These are phyloP conservation scores for Sanderia malayensis DNA, from an alignment of 30 jellyfish, hydroid and myxozoan species.

Conservation along the genomic window DNA sequence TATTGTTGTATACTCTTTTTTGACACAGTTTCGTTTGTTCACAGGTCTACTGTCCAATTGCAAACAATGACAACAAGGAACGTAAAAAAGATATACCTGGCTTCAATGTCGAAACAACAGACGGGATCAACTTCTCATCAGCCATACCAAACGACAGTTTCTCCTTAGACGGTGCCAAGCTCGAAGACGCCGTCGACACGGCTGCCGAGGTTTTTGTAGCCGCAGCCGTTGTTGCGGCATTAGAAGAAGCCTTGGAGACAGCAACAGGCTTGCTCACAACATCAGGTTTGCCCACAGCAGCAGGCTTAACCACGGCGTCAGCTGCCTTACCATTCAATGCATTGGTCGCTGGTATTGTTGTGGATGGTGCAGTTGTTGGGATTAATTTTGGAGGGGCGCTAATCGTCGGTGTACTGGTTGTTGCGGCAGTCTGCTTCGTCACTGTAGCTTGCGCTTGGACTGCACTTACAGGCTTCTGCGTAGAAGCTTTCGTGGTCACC, in stretches of 20 bases:
- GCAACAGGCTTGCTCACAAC: neutral
- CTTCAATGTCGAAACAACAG: conserved; percentile 30
- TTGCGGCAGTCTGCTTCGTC: conserved; percentile 29
- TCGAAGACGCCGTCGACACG: neutral
- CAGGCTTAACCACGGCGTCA: too few species aligned
- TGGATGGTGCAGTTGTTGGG: too few species aligned
- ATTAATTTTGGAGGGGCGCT: neutral
- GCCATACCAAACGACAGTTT: conserved; percentile 81
- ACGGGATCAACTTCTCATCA: conserved; percentile 60
- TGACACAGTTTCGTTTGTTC: too few species aligned
- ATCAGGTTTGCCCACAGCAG: too few species aligned
- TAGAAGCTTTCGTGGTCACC: conserved; percentile 6
- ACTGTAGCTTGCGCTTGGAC: conserved; percentile 8
- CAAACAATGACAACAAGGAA: too few species aligned
- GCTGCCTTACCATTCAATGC: too few species aligned
- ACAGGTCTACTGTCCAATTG: too few species aligned
- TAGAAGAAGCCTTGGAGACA: conserved; percentile 16
- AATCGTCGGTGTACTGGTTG: conserved; percentile 6
- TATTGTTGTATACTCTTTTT: too few species aligned
- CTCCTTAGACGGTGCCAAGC: conserved; percentile 45
- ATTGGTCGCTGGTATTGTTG: too few species aligned
- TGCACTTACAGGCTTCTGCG: neutral
- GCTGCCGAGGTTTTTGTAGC: neutral
- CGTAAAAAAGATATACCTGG: too few species aligned
- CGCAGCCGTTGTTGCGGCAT: conserved; percentile 45